Base-by-base conservation (phyloP, 2,113 vertebrate genomes). In the Larimichthys crocea region DNA sequence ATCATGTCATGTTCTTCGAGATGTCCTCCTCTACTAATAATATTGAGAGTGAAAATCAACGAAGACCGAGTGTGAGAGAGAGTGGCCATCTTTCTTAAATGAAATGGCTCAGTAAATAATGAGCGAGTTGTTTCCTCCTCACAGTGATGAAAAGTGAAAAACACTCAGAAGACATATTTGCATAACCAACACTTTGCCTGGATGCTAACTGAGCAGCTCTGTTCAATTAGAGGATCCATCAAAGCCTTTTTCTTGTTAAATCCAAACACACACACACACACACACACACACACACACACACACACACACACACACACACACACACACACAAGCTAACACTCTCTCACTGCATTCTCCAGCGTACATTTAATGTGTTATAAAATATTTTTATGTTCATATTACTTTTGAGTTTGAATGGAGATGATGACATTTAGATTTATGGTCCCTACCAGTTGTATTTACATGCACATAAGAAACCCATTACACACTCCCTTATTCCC, bases 171-270 rank as follows among this genome's bases (percentile, higher is more conserved):
- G 48, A 53, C 10, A 3, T 40, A 62, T 74, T 74, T 62, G 20
- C 75, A 62, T 70, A 62, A 53, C 3, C 22, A 46, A 9, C 22
- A 31, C 16, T 61, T 53, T 76, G 46, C 62, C 35, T 79, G 48
- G 49, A 46, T 70, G 48, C 29, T 52, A 61, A 69, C 17, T 61
- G 55, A 61, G 65, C 64, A 60, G 44, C 46, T 31, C 56, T 4
- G 2, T 44, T 69, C 46, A 53, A 29, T 53, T 62, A 55, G 9
- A 10, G 35, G 22, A 55, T 55, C 35, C 49, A 53, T 79, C 57
- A 76, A 17, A 50, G 46, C 26, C 19, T 22, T 19, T 40, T 56
- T 20, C 8, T 61, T 48, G 10, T 20, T 48, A 14, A 61, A n/a
- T 49, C 46, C 29, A 74, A 52, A 52, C 59, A 22, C 22, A 31